Evolutionary conservation across 2,888 invertebrate species (phyloP).

Genomic region (Diabrotica balteata): DNA sequence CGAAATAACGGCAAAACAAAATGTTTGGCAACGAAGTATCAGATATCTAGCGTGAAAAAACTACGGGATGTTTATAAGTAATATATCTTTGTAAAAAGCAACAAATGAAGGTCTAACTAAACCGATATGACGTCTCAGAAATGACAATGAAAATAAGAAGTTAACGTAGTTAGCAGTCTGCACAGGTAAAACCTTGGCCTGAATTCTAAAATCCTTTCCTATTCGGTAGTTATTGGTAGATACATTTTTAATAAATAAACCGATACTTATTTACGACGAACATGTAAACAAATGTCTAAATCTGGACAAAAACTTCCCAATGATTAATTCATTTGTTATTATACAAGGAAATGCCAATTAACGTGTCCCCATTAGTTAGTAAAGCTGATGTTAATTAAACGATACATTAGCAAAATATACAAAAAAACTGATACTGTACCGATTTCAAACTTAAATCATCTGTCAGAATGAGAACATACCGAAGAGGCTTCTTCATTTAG

Average conservation of each 20-base stretch:
- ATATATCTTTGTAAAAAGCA: slow-evolving; percentile 24
- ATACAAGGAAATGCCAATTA: slow-evolving; percentile 28
- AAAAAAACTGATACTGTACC: slow-evolving; percentile 36
- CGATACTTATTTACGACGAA: background rate
- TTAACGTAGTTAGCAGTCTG: slow-evolving; percentile 28
- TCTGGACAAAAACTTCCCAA: background rate
- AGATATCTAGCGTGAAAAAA: slow-evolving; percentile 7
- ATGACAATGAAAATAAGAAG: slow-evolving; percentile 43
- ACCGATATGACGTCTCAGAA: slow-evolving; percentile 40
- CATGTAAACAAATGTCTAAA: background rate
- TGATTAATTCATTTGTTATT: slow-evolving; percentile 13
- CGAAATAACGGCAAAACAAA: no score
- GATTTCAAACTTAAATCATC: slow-evolving; percentile 40
- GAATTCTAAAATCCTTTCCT: slow-evolving; percentile 29
- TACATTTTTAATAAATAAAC: slow-evolving; percentile 9
- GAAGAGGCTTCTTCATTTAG: slow-evolving; percentile 54
- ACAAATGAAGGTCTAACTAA: slow-evolving; percentile 28
- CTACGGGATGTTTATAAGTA: background rate
- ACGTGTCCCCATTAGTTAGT: slow-evolving; percentile 24
- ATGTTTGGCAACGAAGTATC: no score
- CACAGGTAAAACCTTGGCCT: slow-evolving; percentile 41
- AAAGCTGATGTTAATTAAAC: slow-evolving; percentile 12
- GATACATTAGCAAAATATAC: slow-evolving; percentile 15
- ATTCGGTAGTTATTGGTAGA: slow-evolving; percentile 3
- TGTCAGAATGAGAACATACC: slow-evolving; percentile 47